Evolutionary conservation across 2,888 invertebrate genomes (phyloP).

Genomic region (Chalcis sispes): DNA sequence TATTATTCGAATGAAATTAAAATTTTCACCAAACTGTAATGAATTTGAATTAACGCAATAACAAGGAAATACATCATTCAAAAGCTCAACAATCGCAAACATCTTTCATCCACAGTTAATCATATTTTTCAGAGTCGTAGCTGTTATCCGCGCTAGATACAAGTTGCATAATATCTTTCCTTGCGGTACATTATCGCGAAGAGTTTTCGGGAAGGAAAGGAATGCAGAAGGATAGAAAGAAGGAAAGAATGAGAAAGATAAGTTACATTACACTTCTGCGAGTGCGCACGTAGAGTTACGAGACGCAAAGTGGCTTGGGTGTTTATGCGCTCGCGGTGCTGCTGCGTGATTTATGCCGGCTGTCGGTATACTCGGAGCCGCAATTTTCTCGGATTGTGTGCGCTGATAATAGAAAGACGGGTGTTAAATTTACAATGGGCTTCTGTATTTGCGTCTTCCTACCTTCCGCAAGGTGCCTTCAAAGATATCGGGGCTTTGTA

Average conservation of each 20-base stretch:
- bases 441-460: not conserved
- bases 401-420: constrained; percentile 34
- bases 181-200: constrained; percentile 10
- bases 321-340: constrained; percentile 25
- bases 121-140: no score
- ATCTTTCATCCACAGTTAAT: no score
- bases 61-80: no score
- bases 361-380: constrained; percentile 1
- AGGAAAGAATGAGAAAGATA: not conserved
- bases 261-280: not conserved
- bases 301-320: constrained; percentile 38
- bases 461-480: not conserved
- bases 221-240: not conserved
- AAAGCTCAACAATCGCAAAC: no score
- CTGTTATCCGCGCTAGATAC: no score
- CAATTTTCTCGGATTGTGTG: constrained; percentile 43
- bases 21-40: no score
- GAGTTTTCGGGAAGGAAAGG: constrained; percentile 9
- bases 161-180: not conserved
- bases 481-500: no score
- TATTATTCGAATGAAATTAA: no score
- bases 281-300: not conserved
- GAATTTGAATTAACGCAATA: no score
- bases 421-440: constrained; percentile 21
- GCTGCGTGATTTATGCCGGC: constrained; percentile 36